phyloP scores from a whole-genome alignment of 2,113 vertebrate genomes.

The Ochotona curzoniae region DNA sequence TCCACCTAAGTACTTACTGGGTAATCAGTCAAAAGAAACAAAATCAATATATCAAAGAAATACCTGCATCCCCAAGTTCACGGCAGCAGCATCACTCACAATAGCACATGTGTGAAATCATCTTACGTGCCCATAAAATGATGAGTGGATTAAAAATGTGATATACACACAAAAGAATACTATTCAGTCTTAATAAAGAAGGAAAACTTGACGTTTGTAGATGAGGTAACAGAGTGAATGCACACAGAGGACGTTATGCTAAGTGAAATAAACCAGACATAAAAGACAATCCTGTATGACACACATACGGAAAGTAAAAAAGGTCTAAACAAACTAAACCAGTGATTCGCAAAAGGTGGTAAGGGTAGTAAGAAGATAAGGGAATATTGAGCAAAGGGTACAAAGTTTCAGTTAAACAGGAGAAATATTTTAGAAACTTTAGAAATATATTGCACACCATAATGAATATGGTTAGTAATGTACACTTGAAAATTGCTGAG shows the following conservation, averaged over 20 bases:
- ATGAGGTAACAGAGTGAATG: neutral
- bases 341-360: neutral
- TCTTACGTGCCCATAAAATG: neutral
- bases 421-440: neutral
- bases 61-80: neutral
- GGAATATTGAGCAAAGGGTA: no score
- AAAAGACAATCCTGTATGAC: neutral
- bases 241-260: neutral
- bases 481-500: neutral
- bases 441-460: neutral
- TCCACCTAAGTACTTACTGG: neutral
- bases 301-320: neutral
- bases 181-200: neutral
- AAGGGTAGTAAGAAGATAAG: neutral
- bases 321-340: neutral
- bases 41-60: neutral
- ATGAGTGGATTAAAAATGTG: neutral
- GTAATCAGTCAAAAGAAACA: neutral
- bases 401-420: neutral
- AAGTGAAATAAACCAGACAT: neutral
- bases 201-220: neutral
- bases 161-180: neutral
- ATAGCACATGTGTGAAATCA: neutral
- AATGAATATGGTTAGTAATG: neutral
- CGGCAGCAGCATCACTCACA: neutral